Base-by-base conservation (phyloP, 2,797 vertebrate genomes). In the Hylomyscus alleni region DNA sequence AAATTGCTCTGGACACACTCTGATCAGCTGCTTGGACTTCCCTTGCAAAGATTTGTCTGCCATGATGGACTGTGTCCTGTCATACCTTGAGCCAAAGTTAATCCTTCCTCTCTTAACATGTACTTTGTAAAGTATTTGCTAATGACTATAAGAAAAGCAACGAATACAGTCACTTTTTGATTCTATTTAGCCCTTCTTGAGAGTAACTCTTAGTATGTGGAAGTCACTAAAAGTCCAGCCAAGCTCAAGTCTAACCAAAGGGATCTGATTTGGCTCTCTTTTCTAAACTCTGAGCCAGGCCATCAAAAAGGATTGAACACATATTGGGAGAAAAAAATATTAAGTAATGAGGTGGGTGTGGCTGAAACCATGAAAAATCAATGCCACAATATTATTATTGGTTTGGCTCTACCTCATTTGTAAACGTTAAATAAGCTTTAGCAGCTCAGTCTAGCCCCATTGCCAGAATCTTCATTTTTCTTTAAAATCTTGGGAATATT, bases 311-410 rank as follows among this genome's bases (percentile, higher is more conserved):
- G 94, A 96, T 93, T 97, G 96, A 96, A 62, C 58, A 96, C 92
- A 93, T 96, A 97, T 96, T 97, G 95, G 78, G 67, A 97, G 95
- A 81, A 96, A 96, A 82, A 97, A 96, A 95, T 72, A 96, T 96
- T 95, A 96, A 97, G 89, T 95, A 97, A 97, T 96, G 97, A 97
- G 94, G 91, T 96, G 92, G 97, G 97, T 96, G 94, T 95, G 97
- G 96, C 83, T 89, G 83, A 94, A 72, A 95, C 95, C 60, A 44
- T 97, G 95, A 97, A 96, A 96, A 97, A 97, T 97, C 95, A 92
- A 24, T 95, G 87, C 97, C 95, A 82, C 95, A 96, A 69, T 97
- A 95, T 97, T 96, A 96, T 95, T 96, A 95, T 94, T 96, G 97
- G 97, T 96, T 97, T 97, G 97, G 97, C 97, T 95, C 94, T 91